Evolutionary conservation across 2,797 vertebrate species (phyloP).

Genomic region (Agapornis canus): DNA sequence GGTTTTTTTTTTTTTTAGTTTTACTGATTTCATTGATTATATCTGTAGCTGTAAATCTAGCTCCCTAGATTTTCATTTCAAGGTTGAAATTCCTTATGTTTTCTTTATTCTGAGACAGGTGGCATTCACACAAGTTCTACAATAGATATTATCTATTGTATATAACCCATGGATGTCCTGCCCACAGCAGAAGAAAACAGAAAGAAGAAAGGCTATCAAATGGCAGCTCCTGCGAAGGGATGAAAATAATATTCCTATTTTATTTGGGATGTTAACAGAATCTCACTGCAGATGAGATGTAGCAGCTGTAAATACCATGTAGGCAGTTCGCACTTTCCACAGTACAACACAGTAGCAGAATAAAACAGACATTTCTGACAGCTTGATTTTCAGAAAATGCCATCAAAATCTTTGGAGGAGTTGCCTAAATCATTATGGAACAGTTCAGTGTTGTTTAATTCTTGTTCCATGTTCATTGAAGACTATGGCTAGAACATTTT

Average conservation of each 20-base stretch:
- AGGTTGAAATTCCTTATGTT: neutral
- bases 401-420: neutral
- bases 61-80: neutral
- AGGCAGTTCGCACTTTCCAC: neutral
- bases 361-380: constrained; percentile 15
- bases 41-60: neutral
- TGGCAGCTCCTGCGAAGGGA: neutral
- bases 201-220: neutral
- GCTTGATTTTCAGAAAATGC: constrained; percentile 1
- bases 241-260: neutral
- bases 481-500: neutral
- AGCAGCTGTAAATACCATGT: neutral
- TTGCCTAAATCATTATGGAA: neutral
- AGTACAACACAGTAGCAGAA: neutral
- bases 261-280: neutral
- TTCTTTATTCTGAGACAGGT: neutral
- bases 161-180: neutral
- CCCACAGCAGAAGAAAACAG: neutral
- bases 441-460: neutral
- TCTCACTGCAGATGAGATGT: neutral
- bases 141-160: neutral
- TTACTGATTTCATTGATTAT: neutral
- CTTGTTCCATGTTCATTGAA: neutral
- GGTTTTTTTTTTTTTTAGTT: neutral
- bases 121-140: neutral